phyloP scores from a whole-genome alignment of 2,113 vertebrate species.

The Cygnus atratus region DNA sequence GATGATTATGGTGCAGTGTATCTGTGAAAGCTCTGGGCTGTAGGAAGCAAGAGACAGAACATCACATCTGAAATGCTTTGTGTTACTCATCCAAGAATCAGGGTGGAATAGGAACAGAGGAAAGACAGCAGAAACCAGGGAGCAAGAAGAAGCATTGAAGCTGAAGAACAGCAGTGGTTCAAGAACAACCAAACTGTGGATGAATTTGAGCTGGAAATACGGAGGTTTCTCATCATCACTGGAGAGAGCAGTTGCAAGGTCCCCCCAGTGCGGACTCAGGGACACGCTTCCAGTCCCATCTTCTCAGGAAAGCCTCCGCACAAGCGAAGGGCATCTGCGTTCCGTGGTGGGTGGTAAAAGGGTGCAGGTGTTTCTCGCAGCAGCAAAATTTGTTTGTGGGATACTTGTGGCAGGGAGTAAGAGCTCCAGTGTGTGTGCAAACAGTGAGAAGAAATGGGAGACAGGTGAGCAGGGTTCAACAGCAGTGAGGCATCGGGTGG shows the following conservation, averaged over 20 bases:
- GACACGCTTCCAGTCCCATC: fast-evolving
- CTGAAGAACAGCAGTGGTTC: neutral
- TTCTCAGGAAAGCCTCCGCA: neutral
- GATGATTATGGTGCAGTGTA: neutral
- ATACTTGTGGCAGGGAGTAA: fast-evolving
- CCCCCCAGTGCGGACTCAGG: neutral
- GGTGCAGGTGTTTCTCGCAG: neutral
- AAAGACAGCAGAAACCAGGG: neutral
- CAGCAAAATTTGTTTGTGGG: neutral
- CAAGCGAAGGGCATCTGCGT: neutral
- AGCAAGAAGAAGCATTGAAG: neutral
- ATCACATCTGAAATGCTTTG: neutral
- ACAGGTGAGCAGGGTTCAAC: neutral
- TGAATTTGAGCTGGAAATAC: neutral
- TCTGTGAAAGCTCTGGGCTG: neutral
- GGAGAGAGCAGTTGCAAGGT: neutral
- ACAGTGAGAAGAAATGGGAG: neutral
- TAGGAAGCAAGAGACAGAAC: neutral
- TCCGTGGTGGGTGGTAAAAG: fast-evolving
- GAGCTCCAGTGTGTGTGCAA: neutral
- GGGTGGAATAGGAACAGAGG: neutral
- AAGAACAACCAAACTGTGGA: fast-evolving
- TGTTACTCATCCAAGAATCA: neutral
- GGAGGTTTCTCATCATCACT: neutral
- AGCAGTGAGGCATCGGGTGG: conserved; percentile 49